A percentile compares a stretch with the other conserved stretches of the same genome.
Conservation (phyloP, 2,888 invertebrate species). For the Petrolisthes manimaculis region DNA sequence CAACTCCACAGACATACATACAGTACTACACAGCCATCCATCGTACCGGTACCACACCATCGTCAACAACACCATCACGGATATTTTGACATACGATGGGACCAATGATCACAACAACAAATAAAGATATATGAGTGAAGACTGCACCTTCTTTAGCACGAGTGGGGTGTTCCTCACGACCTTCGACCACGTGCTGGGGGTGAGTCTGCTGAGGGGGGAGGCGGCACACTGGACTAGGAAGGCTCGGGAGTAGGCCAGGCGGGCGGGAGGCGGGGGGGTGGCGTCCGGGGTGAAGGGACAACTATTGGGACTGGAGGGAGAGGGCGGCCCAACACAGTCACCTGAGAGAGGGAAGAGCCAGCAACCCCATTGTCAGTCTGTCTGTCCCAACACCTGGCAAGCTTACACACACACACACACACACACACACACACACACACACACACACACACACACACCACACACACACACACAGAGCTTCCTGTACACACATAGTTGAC, state of each 20-base stretch:
- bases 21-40: too few species aligned
- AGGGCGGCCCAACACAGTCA: constrained; percentile 4
- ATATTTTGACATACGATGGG: too few species aligned
- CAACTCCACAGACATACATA: too few species aligned
- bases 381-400: not conserved
- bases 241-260: constrained; percentile 47
- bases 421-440: not conserved
- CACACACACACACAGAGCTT: not conserved
- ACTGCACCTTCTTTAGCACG: constrained; percentile 64
- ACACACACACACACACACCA: not conserved
- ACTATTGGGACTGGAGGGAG: constrained; percentile 1
- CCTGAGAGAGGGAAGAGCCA: not conserved
- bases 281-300: constrained; percentile 44
- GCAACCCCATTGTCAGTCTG: not conserved
- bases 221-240: constrained; percentile 53
- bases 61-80: too few species aligned
- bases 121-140: not conserved
- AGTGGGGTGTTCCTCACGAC: constrained; percentile 53
- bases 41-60: too few species aligned
- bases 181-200: constrained; percentile 57
- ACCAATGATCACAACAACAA: too few species aligned
- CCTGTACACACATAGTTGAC: too few species aligned
- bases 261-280: constrained; percentile 36
- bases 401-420: not conserved
- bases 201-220: constrained; percentile 52